Base-by-base conservation (phyloP, 2,113 vertebrate genomes). In the Poecile atricapillus region DNA sequence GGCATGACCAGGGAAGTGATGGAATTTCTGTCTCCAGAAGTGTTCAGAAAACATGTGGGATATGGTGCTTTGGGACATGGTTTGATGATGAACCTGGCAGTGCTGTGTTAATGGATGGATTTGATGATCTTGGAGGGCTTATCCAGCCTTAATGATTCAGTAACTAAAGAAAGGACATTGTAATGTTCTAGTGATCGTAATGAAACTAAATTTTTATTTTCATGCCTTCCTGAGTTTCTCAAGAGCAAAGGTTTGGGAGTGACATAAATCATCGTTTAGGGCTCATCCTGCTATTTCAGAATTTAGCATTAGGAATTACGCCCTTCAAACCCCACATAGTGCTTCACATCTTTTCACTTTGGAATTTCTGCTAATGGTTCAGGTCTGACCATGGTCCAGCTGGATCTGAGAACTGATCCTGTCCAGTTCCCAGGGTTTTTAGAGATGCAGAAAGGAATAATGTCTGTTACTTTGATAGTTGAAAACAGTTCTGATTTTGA, bases 11-110 rank as follows among this genome's bases (percentile, higher is more conserved):
- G 43, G 67, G 35, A 77, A 63, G 56, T 43, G 71, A 31, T 37
- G 56, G 64, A 70, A 63, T 83, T 2, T 1, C 35, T 49, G 31
- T 63, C 41, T 21, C 21, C 77, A 41, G 49, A 55, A 43, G 19
- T 1, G 2, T 52, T 39, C 55, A 43, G 35, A 31, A 62, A 55
- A 47, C 0, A 0, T 35, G 53, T 35, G 13, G 39, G 63, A 27
- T 62, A n/a, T 14, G 39, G 46, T 41, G 44, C 50, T 11, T 23
- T 65, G 52, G 33, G 60, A 39, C 13, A 4, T 46, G 30, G 22
- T 76, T 89, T 31, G 27, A 14, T 69, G 70, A n/a, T 43, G 56
- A 49, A 49, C 41, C 56, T 49, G 43, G 35, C 79, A 56, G 56
- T 77, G 43, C 43, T 70, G 41, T 22, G 17, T 77, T 63, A 16